Base-by-base conservation (phyloP, 2,888 invertebrate species). In the Sepiola atlantica region DNA sequence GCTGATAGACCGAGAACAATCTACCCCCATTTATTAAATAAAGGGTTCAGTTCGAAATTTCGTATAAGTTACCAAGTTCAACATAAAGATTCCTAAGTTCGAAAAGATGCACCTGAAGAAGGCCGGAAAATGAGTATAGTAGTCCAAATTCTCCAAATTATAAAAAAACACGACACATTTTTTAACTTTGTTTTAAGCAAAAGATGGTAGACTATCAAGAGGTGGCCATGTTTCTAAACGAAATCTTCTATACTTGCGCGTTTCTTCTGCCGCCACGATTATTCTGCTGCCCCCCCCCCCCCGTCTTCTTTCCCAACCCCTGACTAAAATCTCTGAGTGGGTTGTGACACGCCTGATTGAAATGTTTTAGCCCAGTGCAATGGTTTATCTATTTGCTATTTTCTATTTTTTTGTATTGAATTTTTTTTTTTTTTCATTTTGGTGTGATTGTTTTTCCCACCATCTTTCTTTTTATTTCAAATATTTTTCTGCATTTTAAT, bases 361-460 rank as follows among this genome's bases (percentile, higher is more conserved):
- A 77, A 77, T 77, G 77, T 77, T 77, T 77, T 77, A 77, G 77
- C 77, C 77, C 77, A 77, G 77, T 77, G n/a, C n/a, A 77, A 77
- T 77, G n/a, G 77, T 77, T 77, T 77, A 77, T n/a, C 77, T 77
- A n/a, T 32, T 77, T 77, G n/a, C 77, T 77, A 32, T 77, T 77
- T 77, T 32, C n/a, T 16, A n/a, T n/a, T 77, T 77, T 16, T 32
- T 45, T 45, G 45, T 45, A 4, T 45, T 45, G 2, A 45, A 8
- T 45, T 45, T 45, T 21, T 14, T n/a, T 77, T 77, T 77, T 77
- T 77, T 32, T 14, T n/a, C 12, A 32, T 77, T n/a, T n/a, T 77
- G 32, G n/a, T n/a, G 18, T 77, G 12, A 16, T 77, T 32, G 14
- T 16, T 18, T 77, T n/a, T n/a, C 12, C 14, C 14, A 16, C 8